Evolutionary conservation across 2,888 invertebrate species (phyloP), one percentile per base, ranked within the genome.

Genomic region (Brachylomia viminalis): DNA sequence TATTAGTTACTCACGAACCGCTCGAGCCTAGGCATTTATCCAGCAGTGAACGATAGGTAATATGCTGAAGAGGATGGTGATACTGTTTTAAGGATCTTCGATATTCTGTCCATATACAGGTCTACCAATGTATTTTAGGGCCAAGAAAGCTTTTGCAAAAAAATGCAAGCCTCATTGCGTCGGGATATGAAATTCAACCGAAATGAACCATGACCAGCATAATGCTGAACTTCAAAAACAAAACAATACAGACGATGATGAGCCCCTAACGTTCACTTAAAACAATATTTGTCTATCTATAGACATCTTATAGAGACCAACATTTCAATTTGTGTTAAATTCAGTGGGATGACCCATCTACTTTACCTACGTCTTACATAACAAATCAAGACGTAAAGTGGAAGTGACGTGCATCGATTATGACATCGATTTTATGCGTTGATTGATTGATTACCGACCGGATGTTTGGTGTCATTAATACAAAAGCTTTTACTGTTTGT

Each of bases 401-500:
- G 52, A 67, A 74, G 66, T 77, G 79, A 87, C 75, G 70, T 80
- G 70, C 38, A 78, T 49, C 59, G 79, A 86, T 86, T 86, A 88
- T 80, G 79, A 77, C 84, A 88, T 86, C 80, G 76, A 77, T 86
- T 84, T 82, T 65, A 81, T 84, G 79, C 75, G 82, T 79, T 77
- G 88, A 86, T 73, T 80, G 77, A 86, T 86, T 74, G 82, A 85
- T 83, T 75, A 75, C 38, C 27, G 69, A 61, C 79, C 87, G 88
- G 88, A 87, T 79, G 78, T 80, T 79, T 75, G 62, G 67, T 84
- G 85, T 80, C 79, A 85, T 79, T 84, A 75, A 70, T 76, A 75
- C 61, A 80, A 86, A 88, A 79, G 88, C 78, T 81, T 87, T 79
- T 61, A 67, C 56, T 87, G 80, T 86, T 88, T 85, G 77, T 83